phyloP scores from a whole-genome alignment of 2,113 vertebrate species.

The Heptranchias perlo region DNA sequence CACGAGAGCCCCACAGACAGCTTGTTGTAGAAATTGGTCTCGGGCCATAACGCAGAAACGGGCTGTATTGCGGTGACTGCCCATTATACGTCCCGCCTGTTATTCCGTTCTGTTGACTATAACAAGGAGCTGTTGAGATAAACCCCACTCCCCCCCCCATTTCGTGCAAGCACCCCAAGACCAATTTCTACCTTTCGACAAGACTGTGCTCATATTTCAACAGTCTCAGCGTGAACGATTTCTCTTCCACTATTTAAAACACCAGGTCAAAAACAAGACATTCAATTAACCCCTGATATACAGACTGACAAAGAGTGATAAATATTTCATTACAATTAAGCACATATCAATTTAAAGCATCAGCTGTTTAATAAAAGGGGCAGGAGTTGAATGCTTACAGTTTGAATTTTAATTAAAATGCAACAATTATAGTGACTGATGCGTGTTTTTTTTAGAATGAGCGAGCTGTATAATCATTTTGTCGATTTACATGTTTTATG shows the following conservation, averaged over 20 bases:
- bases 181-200: background rate
- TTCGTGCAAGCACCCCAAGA: background rate
- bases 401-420: slow-evolving; percentile 36
- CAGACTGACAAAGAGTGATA: slow-evolving; percentile 12
- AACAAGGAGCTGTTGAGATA: background rate
- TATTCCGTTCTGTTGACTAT: background rate
- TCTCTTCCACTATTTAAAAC: background rate
- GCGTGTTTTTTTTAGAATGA: background rate
- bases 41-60: background rate
- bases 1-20: no score
- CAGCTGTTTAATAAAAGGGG: slow-evolving; percentile 26
- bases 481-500: background rate
- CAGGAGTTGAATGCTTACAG: background rate
- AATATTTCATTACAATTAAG: slow-evolving; percentile 32
- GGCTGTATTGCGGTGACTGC: no score
- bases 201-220: background rate
- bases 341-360: slow-evolving; percentile 26
- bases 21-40: background rate
- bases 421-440: slow-evolving; percentile 20
- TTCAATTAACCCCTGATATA: slow-evolving; percentile 32
- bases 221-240: background rate
- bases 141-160: background rate
- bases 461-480: background rate
- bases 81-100: background rate
- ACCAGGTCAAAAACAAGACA: background rate